Evolutionary conservation across 2,888 invertebrate species (phyloP).

Genomic region (Hirudinaria manillensis): DNA sequence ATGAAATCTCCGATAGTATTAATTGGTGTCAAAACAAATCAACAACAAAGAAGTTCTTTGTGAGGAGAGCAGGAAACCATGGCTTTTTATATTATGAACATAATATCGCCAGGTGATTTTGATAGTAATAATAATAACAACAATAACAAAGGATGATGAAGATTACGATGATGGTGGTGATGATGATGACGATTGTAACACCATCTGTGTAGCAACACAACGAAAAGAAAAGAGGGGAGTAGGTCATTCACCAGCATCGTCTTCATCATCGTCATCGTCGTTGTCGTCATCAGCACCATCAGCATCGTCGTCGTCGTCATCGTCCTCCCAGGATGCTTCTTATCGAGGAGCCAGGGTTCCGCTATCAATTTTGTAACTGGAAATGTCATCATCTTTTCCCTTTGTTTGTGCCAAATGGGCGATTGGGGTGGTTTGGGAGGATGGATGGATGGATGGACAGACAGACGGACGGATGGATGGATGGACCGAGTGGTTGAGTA

Average conservation of each 20-base stretch:
- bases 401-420: no score
- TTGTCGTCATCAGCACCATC: background rate
- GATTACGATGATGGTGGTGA: constrained; percentile 2
- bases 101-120: background rate
- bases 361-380: no score
- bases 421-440: no score
- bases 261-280: background rate
- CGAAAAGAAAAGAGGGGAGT: background rate
- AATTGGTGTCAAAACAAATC: background rate
- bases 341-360: no score
- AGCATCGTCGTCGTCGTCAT: background rate
- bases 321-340: no score
- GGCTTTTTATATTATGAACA: background rate
- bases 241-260: constrained; percentile 3
- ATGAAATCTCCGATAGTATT: background rate
- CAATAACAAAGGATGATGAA: background rate
- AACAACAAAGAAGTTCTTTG: background rate
- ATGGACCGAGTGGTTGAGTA: no score
- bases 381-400: no score
- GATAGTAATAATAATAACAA: background rate
- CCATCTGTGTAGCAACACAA: background rate
- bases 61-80: background rate
- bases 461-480: no score
- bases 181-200: background rate
- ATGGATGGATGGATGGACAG: no score